Evolutionary conservation across 2,113 vertebrate genomes (phyloP), one percentile per base, ranked within the genome.

Genomic region (Melanostigma gelatinosum): DNA sequence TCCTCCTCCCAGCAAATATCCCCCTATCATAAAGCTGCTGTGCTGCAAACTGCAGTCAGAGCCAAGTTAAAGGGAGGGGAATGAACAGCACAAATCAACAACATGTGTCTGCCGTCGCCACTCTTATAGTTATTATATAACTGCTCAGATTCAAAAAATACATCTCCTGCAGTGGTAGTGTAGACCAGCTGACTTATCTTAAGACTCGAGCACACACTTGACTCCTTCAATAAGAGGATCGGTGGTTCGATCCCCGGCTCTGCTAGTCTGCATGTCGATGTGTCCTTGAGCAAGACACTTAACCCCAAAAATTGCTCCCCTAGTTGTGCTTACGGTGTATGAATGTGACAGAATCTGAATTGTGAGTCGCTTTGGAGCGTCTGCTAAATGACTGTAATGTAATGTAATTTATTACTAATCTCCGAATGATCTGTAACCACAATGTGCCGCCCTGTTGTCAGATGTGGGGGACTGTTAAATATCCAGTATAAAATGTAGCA

Each of bases 1-100:
- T 88, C 90, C 80, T 83, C 72, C 77, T 82, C 72, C 77, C 82
- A 77, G 79, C 68, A 62, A 60, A 69, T 73, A 77, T 77, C 44
- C 60, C 77, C 67, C 55, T 78, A 46, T 77, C 83, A 88, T 84
- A 84, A 88, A 84, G 74, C 79, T 24, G 79, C 70, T 65, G 77
- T 54, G 36, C 75, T 69, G 77, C 64, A 55, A 62, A 73, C 36
- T 63, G 69, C 46, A 75, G 48, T 67, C 73, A 44, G 63, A 65
- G 80, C 82, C 86, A 83, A 77, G 64, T 72, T 60, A 75, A 77
- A 82, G 42, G 71, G 64, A 84, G 60, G 61, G 48, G 60, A 57
- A 63, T 42, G 27, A 79, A 78, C 29, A 46, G 62, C 54, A 79
- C 72, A 84, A 82, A 62, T 69, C n/a, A 63, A 75, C 24, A 68